These are phyloP conservation scores for Geotria australis DNA, from an alignment of 2,797 vertebrate genomes.

Conservation along the genomic window DNA sequence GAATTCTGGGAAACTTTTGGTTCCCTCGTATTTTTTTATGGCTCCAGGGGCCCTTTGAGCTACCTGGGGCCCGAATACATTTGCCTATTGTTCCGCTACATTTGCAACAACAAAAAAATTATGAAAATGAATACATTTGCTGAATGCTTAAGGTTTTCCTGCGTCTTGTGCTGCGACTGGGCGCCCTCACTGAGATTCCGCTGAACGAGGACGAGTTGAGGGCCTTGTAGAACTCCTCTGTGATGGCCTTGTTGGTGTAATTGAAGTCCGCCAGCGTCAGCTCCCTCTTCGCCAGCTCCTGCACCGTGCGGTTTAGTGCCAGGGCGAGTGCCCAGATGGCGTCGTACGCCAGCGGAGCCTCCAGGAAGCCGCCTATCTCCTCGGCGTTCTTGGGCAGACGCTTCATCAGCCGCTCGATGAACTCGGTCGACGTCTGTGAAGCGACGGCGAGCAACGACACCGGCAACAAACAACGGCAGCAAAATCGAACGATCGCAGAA, in stretches of 20 bases:
- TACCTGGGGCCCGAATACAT: no score
- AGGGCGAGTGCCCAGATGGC: constrained; percentile 74
- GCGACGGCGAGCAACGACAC: not conserved
- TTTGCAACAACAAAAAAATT: no score
- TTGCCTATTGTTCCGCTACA: no score
- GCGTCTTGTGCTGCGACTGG: no score
- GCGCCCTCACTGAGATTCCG: constrained; percentile 38
- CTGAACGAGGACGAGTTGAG: constrained; percentile 86
- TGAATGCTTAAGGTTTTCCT: no score
- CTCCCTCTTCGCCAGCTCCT: constrained; percentile 24
- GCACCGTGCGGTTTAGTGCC: constrained; percentile 66
- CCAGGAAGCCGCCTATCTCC: constrained; percentile 70
- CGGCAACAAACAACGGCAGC: no score
- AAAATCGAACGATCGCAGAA: no score
- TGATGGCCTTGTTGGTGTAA: constrained; percentile 82
- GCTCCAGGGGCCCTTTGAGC: no score
- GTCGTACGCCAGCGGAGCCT: constrained; percentile 66
- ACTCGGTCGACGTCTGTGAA: constrained; percentile 60
- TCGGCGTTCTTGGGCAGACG: constrained; percentile 50
- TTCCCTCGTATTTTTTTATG: no score
- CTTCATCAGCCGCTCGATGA: constrained; percentile 44
- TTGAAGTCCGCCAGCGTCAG: constrained; percentile 59
- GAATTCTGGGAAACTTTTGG: no score
- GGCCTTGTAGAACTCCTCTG: constrained; percentile 60
- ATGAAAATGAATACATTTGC: no score